phyloP scores from a whole-genome alignment of 2,797 vertebrate genomes.

The Cossypha dichroa region DNA sequence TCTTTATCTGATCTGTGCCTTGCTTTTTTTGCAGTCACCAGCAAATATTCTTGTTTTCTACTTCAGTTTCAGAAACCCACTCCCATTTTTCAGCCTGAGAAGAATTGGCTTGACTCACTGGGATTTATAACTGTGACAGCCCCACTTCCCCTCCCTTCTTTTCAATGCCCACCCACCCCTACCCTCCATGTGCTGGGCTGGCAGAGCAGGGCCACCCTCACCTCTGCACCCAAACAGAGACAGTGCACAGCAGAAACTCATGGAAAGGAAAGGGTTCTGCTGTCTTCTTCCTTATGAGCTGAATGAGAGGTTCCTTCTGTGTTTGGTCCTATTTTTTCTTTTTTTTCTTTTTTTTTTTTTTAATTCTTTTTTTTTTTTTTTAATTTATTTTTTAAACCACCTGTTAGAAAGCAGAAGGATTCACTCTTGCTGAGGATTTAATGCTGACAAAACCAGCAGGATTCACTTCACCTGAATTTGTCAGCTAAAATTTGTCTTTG shows the following conservation, averaged over 20 bases:
- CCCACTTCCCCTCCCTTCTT: background rate
- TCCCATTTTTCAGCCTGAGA: background rate
- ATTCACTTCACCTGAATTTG: background rate
- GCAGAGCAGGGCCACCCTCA: conserved; percentile 17
- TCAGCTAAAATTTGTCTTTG: background rate
- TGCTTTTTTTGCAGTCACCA: background rate
- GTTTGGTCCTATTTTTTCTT: background rate
- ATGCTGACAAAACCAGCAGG: background rate
- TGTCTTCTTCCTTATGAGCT: conserved; percentile 10
- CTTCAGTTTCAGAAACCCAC: background rate
- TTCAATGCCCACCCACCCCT: background rate
- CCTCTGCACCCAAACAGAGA: conserved; percentile 19
- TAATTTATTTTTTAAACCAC: background rate
- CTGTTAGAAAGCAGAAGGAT: background rate
- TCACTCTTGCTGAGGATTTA: background rate
- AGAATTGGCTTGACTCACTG: background rate
- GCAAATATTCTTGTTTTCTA: background rate
- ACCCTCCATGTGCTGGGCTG: conserved; percentile 11
- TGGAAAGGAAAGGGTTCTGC: background rate
- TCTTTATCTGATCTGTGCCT: background rate
- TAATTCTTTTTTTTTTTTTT: background rate
- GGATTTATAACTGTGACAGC: background rate
- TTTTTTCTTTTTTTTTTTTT: background rate
- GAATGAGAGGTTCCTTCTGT: conserved; percentile 28
- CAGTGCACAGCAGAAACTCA: background rate